Percentiles rank a stretch among this genome's conserved stretches.
Evolutionary conservation across 35 echinoderm and acorn worm genomes (phyloP).

Genomic region (Diadema setosum): DNA sequence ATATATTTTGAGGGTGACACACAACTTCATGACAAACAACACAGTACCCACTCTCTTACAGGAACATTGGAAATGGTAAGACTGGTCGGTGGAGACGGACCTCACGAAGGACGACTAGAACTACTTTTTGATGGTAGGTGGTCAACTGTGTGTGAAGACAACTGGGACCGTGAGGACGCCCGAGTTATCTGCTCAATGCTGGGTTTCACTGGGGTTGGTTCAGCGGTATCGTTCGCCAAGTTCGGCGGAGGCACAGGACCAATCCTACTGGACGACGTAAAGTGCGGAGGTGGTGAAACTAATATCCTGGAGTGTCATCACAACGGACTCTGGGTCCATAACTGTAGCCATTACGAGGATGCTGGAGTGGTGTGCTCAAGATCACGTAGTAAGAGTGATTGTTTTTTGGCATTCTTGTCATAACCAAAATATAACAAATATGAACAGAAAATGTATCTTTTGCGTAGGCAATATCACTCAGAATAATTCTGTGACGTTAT

Average conservation of each 20-base stretch:
- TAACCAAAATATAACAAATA: too few species aligned
- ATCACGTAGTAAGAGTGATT: too few species aligned
- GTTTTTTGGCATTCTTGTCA: too few species aligned
- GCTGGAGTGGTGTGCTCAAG: conserved; percentile 44
- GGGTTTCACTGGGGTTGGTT: conserved; percentile 24
- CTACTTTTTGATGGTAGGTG: conserved; percentile 15
- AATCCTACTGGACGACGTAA: conserved; percentile 22
- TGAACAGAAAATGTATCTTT: too few species aligned
- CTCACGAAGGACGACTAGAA: conserved; percentile 50
- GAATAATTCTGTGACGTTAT: too few species aligned
- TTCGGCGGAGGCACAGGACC: conserved; percentile 19
- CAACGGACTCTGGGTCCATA: background rate
- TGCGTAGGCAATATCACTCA: too few species aligned
- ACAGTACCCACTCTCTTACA: too few species aligned
- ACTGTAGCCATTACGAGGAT: conserved; percentile 36
- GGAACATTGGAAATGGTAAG: too few species aligned
- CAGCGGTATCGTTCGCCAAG: background rate
- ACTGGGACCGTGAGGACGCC: conserved; percentile 34
- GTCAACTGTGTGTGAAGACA: conserved; percentile 58
- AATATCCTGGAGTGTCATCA: background rate
- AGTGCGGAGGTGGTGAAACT: background rate
- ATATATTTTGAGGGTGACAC: too few species aligned
- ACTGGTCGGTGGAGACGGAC: conserved; percentile 14
- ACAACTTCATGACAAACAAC: too few species aligned
- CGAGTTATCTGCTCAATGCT: conserved; percentile 36